Base-by-base conservation (phyloP, 2,888 invertebrate species). In the Orthosia cruda region DNA sequence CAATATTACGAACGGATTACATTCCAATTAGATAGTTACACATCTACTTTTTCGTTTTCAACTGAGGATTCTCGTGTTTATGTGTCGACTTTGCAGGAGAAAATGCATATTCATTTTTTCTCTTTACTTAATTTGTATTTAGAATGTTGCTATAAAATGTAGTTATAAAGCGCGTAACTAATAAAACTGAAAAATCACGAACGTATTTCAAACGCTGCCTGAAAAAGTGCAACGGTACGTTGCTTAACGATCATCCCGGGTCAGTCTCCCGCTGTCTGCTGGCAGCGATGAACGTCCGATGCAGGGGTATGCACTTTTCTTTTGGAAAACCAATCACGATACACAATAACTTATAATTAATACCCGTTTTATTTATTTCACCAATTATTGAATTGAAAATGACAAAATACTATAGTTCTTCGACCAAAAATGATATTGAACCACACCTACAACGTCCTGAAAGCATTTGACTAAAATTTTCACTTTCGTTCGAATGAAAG, bases 221-320 rank as follows among this genome's bases (percentile, higher is more conserved):
- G 18, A 13, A 59, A 45, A 23, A 49, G 23, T 20, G 40, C 63
- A 63, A 49, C 13, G 26, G 16, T 45, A 32, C 26, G 9, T 40
- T 13, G 20, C 3, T 61, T 61, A 32, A 65, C 45, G 54, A 49
- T 16, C 18, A 45, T 18, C 4, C 1, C 11, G 45, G 32, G n/a
- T 80, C 61, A 81, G 80, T 81, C 54, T 62, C n/a, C 47, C 65
- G 73, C 61, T 72, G 80, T 63, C 65, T 23, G 15, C 12, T 16
- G 80, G 26, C 73, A 69, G 73, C 65, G 81, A 50, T 18, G 68
- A 58, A 72, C 84, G 80, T 84, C 13, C 11, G 23, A 26, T 54
- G 45, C 16, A 49, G 26, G 47, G 57, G 40, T 40, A 45, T 50
- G 40, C 80, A 26, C 16, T 15, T 32, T 59, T 26, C 70, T 62